Conservation (phyloP, 2,888 invertebrate species). For the Gasteruption jaculator region DNA sequence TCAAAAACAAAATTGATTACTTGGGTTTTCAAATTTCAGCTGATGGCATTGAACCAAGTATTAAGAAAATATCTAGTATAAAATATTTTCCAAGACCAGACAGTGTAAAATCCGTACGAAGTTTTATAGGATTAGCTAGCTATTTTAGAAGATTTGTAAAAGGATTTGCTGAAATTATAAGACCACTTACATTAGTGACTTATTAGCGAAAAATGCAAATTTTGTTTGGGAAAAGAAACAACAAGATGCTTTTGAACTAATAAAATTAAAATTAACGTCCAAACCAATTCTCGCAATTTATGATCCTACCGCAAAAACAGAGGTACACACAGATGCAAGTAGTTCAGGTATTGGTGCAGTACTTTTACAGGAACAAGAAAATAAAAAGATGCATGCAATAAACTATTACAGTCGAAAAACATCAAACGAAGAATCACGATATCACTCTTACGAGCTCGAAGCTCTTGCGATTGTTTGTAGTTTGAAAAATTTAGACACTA, state of each 20-base stretch:
- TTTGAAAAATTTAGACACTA: constrained; percentile 16
- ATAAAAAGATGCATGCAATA: constrained; percentile 22
- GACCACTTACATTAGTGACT: background rate
- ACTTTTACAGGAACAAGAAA: constrained; percentile 23
- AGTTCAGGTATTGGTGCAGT: constrained; percentile 29
- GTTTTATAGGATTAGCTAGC: constrained; percentile 14
- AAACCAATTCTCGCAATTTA: constrained; percentile 35
- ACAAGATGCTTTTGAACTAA: constrained; percentile 26
- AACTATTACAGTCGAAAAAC: constrained; percentile 23
- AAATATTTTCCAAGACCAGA: constrained; percentile 15
- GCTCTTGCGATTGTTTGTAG: constrained; percentile 20
- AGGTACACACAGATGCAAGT: constrained; percentile 43
- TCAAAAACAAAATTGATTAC: constrained; percentile 25
- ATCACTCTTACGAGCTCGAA: constrained; percentile 22
- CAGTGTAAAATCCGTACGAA: constrained; percentile 5
- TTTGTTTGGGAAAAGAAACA: constrained; percentile 28
- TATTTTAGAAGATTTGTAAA: constrained; percentile 16
- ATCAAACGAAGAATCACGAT: constrained; percentile 10
- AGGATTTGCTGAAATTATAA: background rate
- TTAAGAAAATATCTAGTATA: constrained; percentile 18
- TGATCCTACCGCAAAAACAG: constrained; percentile 26
- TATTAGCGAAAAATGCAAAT: constrained; percentile 23
- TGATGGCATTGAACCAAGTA: constrained; percentile 24
- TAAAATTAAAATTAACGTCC: constrained; percentile 26
- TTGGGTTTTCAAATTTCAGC: constrained; percentile 32